phyloP scores from a whole-genome alignment of 2,113 vertebrate genomes.

The Lepus europaeus region DNA sequence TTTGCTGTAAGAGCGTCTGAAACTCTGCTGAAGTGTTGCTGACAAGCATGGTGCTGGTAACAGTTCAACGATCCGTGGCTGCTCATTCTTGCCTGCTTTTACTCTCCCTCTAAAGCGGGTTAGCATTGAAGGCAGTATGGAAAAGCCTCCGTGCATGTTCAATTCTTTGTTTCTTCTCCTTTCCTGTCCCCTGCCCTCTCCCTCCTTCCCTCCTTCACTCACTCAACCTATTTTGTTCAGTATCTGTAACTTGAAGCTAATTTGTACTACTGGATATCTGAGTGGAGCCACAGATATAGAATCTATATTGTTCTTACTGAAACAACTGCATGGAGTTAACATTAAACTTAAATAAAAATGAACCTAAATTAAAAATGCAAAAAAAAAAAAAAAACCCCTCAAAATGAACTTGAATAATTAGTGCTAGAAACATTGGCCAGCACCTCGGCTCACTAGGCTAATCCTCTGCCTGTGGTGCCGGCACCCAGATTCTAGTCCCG shows the following conservation, averaged over 20 bases:
- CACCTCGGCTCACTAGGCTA: too few species aligned
- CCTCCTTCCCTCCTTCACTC: conserved; percentile 87
- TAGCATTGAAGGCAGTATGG: conserved; percentile 92
- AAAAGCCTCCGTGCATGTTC: conserved; percentile 94
- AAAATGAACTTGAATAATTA: conserved; percentile 22
- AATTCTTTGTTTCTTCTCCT: conserved; percentile 90
- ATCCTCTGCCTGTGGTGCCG: too few species aligned
- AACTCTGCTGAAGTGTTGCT: conserved; percentile 94
- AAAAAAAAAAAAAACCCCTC: conserved; percentile 65
- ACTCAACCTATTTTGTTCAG: conserved; percentile 96
- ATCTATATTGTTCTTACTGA: conserved; percentile 99
- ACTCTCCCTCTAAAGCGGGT: conserved; percentile 91
- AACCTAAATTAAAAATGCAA: conserved; percentile 98
- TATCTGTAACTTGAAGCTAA: conserved; percentile 99
- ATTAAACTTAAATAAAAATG: conserved; percentile 98
- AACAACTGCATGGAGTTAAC: conserved; percentile 99
- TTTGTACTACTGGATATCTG: conserved; percentile 99
- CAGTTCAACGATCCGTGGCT: conserved; percentile 93
- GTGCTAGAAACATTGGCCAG: neutral
- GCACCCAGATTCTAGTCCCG: too few species aligned
- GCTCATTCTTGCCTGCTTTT: conserved; percentile 93
- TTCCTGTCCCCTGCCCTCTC: conserved; percentile 77
- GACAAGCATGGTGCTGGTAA: conserved; percentile 92
- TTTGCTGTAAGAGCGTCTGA: conserved; percentile 90
- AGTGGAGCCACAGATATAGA: conserved; percentile 99